Evolutionary conservation across 2,113 vertebrate genomes (phyloP).

Genomic region (Phyllostomus hastatus): DNA sequence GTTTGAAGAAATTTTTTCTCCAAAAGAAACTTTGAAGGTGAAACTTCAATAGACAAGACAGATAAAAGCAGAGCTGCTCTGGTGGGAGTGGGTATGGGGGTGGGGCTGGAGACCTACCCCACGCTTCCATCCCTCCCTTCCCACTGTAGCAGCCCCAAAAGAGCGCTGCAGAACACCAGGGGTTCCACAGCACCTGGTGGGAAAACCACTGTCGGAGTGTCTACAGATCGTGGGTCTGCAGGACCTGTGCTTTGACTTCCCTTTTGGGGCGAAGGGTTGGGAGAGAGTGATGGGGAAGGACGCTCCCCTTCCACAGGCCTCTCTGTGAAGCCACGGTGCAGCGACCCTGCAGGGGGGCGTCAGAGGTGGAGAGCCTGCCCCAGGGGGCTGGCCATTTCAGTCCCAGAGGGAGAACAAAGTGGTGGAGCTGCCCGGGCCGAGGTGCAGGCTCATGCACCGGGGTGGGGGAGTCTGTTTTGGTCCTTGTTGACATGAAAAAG

Average conservation of each 20-base stretch:
- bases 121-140: background rate
- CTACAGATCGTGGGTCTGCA: slow-evolving; percentile 29
- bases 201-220: slow-evolving; percentile 10
- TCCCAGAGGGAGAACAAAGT: background rate
- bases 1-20: slow-evolving; percentile 51
- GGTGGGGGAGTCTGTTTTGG: slow-evolving; percentile 37
- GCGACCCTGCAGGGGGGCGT: background rate
- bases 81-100: background rate
- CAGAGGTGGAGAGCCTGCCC: background rate
- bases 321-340: background rate
- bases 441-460: background rate
- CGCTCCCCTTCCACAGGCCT: background rate
- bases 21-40: slow-evolving; percentile 40
- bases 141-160: background rate
- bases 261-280: background rate
- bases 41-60: slow-evolving; percentile 38
- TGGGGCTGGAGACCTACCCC: background rate
- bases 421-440: background rate
- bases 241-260: slow-evolving; percentile 67
- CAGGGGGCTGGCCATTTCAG: background rate
- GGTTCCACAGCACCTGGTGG: background rate
- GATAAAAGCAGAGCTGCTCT: slow-evolving; percentile 47
- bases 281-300: background rate
- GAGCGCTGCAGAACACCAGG: background rate
- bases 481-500: slow-evolving; percentile 58